phyloP scores from a whole-genome alignment of 1,140 invertebrate genomes.

The Pseudomyrmex sp. region DNA sequence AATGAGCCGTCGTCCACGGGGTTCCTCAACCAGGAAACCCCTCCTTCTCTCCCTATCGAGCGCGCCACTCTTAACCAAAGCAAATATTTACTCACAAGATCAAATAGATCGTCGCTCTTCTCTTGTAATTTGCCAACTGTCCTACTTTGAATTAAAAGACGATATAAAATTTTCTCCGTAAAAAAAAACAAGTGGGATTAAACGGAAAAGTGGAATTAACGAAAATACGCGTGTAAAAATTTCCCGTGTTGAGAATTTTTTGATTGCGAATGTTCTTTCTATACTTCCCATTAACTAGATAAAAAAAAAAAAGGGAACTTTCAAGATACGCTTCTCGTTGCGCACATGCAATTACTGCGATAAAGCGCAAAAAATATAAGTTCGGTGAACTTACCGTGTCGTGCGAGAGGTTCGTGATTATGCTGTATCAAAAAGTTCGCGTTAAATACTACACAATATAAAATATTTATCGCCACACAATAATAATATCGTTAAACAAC shows the following conservation, averaged over 20 bases:
- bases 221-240: not conserved
- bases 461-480: too few species aligned
- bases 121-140: not conserved
- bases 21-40: slow-evolving; percentile 2
- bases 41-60: slow-evolving; percentile 31
- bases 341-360: slow-evolving; percentile 67
- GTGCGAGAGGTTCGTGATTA: not conserved
- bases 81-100: slow-evolving; percentile 78
- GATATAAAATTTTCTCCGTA: not conserved
- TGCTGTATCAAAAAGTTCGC: too few species aligned
- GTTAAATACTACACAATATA: too few species aligned
- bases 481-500: too few species aligned
- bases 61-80: slow-evolving; percentile 56
- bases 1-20: slow-evolving; percentile 66
- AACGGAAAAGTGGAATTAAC: not conserved
- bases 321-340: slow-evolving; percentile 11
- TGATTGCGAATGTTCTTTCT: not conserved
- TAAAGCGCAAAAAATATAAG: slow-evolving; percentile 65
- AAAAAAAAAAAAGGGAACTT: not conserved
- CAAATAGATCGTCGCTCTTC: slow-evolving; percentile 78
- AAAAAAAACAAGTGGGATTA: not conserved
- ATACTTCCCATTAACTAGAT: not conserved
- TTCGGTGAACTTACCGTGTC: slow-evolving; percentile 56
- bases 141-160: slow-evolving; percentile 14
- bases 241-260: too few species aligned